Evolutionary conservation across 1,140 invertebrate species (phyloP), one percentile per base, ranked within the genome.

Genomic region (Cotesia vestalis): DNA sequence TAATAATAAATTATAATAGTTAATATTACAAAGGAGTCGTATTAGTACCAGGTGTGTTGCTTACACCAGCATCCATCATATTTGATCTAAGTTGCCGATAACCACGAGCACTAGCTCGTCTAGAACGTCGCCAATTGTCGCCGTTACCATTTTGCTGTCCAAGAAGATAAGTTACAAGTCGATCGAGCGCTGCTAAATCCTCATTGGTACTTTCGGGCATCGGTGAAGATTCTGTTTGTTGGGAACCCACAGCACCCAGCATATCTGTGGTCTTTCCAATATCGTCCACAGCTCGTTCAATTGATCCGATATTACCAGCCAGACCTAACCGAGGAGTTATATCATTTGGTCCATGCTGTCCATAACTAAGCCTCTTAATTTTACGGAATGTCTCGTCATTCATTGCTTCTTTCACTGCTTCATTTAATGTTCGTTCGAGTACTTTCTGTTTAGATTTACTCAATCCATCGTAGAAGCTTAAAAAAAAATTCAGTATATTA

Each of bases 341-440:
- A 83, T 92, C 90, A 51, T 91, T 90, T 27, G 89, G 87, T 46
- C 87, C 89, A 75, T 91, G 90, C 78, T 89, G 91, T 35, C 91
- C 91, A 79, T 92, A 93, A 76, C 91, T 92, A 80, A 91, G 88
- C 60, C 91, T 84, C 78, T 91, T 91, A 14, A 93, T 90, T 83
- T 92, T 91, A 57, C 89, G 85, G 74, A 91, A 92, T 1, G 91
- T 92, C 27, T 90, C 89, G 76, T 93, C 91, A 71, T 92, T 89
- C 2, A 91, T 85, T 0, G 91, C 91, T 81, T 92, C 90, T 67
- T 88, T 87, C 0, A 93, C 85, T 0, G 91, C 91, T 64, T 89
- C 88, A 73, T 91, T 90, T 46, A 92, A 76, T 52, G 80, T 82
- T 14, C 78, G 75, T 59, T 84, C 80, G 60, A 86, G 66, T n/a